These are phyloP conservation scores for Phenganax marumi DNA, from an alignment of 92 coral and sea anemone genomes.

Conservation along the genomic window DNA sequence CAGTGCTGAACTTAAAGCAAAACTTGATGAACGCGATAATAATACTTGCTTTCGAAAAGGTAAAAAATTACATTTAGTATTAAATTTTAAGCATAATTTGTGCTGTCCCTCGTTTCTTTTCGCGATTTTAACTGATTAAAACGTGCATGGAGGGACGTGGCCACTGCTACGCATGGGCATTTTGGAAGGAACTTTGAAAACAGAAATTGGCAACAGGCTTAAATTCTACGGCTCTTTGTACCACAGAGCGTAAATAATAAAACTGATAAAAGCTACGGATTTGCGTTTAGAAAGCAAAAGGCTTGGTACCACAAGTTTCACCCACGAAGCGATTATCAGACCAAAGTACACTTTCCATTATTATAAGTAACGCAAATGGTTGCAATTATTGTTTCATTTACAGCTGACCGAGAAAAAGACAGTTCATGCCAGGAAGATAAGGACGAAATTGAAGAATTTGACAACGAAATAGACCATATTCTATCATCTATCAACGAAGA, in stretches of 20 bases:
- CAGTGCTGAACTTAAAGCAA: not conserved
- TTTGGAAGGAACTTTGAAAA: not conserved
- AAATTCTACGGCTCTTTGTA: too few relatives aligned
- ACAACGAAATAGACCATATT: constrained; percentile 6
- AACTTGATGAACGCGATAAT: not conserved
- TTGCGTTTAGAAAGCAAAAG: too few relatives aligned
- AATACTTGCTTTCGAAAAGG: constrained; percentile 20
- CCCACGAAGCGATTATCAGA: too few relatives aligned
- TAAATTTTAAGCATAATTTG: not conserved
- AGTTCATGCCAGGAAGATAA: not conserved
- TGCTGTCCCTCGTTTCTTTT: not conserved
- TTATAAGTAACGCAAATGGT: not conserved
- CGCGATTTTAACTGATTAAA: not conserved
- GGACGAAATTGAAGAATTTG: constrained; percentile 22
- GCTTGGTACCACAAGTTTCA: too few relatives aligned
- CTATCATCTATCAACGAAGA: not conserved
- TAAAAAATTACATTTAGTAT: not conserved
- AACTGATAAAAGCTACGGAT: too few relatives aligned
- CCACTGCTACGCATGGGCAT: too few relatives aligned
- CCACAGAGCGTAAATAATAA: too few relatives aligned
- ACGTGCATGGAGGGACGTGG: too few relatives aligned
- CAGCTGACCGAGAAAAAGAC: constrained; percentile 1
- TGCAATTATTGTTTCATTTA: not conserved
- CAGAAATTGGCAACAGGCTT: too few relatives aligned
- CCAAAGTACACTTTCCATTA: not conserved